Conservation (phyloP, 2,888 invertebrate genomes). For the Crepidodera aurea region DNA sequence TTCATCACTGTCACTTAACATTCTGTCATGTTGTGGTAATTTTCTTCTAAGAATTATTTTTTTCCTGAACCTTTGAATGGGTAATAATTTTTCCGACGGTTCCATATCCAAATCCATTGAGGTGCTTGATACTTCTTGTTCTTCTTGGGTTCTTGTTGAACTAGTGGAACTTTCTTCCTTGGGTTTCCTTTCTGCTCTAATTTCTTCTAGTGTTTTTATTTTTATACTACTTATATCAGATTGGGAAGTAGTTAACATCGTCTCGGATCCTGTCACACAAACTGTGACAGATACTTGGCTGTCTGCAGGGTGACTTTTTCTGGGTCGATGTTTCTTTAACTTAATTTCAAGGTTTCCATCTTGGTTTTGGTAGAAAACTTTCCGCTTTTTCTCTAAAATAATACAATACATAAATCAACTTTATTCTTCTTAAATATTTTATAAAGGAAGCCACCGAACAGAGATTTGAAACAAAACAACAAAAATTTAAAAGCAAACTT, state of each 20-base stretch:
- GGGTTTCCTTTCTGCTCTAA: slow-evolving; percentile 55
- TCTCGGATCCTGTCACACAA: no score
- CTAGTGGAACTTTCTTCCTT: no score
- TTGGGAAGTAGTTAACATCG: neutral
- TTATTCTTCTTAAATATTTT: no score
- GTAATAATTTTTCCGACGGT: neutral
- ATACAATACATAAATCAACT: no score
- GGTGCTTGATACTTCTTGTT: slow-evolving; percentile 54
- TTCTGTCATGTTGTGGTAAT: neutral
- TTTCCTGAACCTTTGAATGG: slow-evolving; percentile 2
- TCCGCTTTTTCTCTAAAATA: slow-evolving; percentile 35
- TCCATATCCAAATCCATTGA: slow-evolving; percentile 39
- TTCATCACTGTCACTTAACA: neutral
- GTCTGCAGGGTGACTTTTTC: neutral
- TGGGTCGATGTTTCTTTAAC: slow-evolving; percentile 4
- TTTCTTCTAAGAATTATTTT: slow-evolving; percentile 18
- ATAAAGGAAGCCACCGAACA: no score
- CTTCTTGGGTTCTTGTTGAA: slow-evolving; percentile 22
- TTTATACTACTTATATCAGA: slow-evolving; percentile 45
- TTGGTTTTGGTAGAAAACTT: slow-evolving; percentile 24
- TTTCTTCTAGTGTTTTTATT: slow-evolving; percentile 61
- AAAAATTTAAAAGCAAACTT: no score
- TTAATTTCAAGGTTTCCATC: slow-evolving; percentile 28
- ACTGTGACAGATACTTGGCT: neutral
- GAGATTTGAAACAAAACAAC: no score